phyloP scores from a whole-genome alignment of 1,140 invertebrate species.

The Chrysopa pallens region DNA sequence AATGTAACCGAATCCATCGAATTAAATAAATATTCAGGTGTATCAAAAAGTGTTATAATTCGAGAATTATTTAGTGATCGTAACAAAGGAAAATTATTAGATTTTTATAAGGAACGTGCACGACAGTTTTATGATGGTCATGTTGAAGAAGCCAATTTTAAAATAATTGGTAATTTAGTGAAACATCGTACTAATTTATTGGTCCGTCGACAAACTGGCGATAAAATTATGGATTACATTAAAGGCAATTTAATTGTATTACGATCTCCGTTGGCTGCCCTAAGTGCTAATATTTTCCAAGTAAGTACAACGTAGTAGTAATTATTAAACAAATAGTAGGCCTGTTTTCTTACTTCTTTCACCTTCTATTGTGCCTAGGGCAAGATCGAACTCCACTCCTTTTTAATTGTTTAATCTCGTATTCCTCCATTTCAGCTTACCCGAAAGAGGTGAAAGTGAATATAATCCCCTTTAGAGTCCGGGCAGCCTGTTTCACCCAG shows the following conservation, averaged over 20 bases:
- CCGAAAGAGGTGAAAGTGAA: no score
- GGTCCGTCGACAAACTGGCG: constrained; percentile 57
- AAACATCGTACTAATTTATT: constrained; percentile 57
- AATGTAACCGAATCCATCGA: constrained; percentile 63
- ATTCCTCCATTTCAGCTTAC: no score
- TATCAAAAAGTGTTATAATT: constrained; percentile 55
- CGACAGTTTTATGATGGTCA: constrained; percentile 71
- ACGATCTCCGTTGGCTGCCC: constrained; percentile 52
- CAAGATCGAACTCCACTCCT: no score
- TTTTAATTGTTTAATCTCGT: no score
- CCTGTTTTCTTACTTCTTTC: no score
- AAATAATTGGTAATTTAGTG: constrained; percentile 55
- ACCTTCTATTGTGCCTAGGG: no score
- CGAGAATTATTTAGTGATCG: constrained; percentile 61
- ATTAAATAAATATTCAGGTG: constrained; percentile 35
- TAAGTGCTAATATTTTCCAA: constrained; percentile 63
- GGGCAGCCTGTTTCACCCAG: no score
- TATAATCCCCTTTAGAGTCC: no score
- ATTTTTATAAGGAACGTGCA: constrained; percentile 69
- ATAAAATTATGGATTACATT: constrained; percentile 55
- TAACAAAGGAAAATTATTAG: constrained; percentile 53
- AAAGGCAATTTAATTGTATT: constrained; percentile 47
- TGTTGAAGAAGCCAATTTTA: constrained; percentile 67
- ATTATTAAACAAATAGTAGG: constrained; percentile 1
- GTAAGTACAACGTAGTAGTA: constrained; percentile 19